phyloP scores from a whole-genome alignment of 2,797 vertebrate species.

The Sebastes kiyomatsui region DNA sequence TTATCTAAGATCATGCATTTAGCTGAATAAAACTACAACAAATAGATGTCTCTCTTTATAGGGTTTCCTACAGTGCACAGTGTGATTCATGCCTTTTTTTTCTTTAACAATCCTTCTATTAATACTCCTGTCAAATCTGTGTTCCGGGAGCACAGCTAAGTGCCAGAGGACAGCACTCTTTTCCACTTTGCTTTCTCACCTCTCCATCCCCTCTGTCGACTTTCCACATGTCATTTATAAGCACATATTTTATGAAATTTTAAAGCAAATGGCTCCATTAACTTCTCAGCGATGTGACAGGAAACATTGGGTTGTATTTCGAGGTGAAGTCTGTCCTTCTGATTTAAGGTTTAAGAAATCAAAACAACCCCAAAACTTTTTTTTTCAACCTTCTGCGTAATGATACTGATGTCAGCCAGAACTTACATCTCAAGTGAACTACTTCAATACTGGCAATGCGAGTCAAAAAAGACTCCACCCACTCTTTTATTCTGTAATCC shows the following conservation, averaged over 20 bases:
- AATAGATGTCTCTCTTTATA: not conserved
- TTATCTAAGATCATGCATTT: not conserved
- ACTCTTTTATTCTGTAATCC: slow-evolving; percentile 14
- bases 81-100: not conserved
- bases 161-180: not conserved
- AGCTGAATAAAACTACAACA: not conserved
- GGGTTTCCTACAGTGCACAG: not conserved
- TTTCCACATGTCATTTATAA: not conserved
- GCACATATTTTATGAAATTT: not conserved
- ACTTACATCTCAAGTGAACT: not conserved
- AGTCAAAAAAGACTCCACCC: not conserved
- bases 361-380: not conserved
- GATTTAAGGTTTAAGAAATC: not conserved
- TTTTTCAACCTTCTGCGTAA: not conserved
- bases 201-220: not conserved
- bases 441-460: not conserved
- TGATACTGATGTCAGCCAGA: not conserved
- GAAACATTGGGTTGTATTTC: not conserved
- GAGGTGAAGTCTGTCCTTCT: not conserved
- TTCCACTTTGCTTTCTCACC: not conserved
- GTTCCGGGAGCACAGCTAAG: not conserved
- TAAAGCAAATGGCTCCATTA: slow-evolving; percentile 11
- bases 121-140: not conserved
- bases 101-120: not conserved
- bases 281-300: not conserved